Evolutionary conservation across 2,113 vertebrate species (phyloP), one percentile per base, ranked within the genome.

Genomic region (Ictalurus punctatus): DNA sequence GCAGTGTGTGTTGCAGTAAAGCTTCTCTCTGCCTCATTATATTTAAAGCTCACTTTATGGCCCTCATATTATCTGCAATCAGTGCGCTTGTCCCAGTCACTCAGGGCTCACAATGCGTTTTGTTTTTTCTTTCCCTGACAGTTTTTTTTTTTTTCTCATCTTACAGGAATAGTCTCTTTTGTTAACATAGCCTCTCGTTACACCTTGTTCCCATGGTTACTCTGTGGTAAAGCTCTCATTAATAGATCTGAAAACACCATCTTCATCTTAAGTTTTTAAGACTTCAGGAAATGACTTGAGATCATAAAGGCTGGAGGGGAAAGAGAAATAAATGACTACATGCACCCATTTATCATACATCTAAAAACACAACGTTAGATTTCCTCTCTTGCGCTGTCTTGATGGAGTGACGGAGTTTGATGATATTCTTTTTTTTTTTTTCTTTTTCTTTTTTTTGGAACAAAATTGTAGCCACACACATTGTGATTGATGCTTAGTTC

Each of bases 181-280:
- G 90, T 94, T 91, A 89, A 92, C 82, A 69, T 86, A 90, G 52
- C 84, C 67, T 89, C 86, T 89, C 69, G 90, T 91, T 92, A 91
- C 88, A 89, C 61, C 85, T 63, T 30, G 87, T 94, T 76, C 16
- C 94, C 89, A 92, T 94, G 94, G 94, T 92, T 90, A 94, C 92
- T 48, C 90, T 71, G 87, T 65, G 89, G 88, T 86, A 82, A 85
- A 54, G 71, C 74, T 86, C 84, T 92, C 84, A 88, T 90, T 86
- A 91, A 88, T 90, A 89, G 84, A 90, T 80, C 85, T 56, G 44
- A 65, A 34, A 48, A 76, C 34, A 91, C 73, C 81, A 74, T 76
- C 92, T 93, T 93, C 87, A 83, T 65, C 92, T 90, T 83, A 92
- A 92, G 92, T 92, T 93, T 92, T 84, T 91, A 84, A 92, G 30